These are phyloP conservation scores for Pleuronectes platessa DNA, from an alignment of 2,113 vertebrate species.

Conservation along the genomic window DNA sequence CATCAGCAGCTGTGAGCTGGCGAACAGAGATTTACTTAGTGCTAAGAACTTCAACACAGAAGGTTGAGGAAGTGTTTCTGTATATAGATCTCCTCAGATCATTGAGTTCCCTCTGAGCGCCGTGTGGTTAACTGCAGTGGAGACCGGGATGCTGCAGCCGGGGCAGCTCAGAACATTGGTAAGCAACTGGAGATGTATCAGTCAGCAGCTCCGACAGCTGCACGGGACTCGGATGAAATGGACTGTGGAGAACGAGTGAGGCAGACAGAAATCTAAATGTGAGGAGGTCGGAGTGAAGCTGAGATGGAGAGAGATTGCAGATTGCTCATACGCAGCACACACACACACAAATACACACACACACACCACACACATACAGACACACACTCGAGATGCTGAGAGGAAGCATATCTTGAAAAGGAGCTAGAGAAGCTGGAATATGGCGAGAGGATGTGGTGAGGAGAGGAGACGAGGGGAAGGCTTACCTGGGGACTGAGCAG, in stretches of 20 bases:
- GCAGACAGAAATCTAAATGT: conserved; percentile 18
- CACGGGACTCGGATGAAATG: conserved; percentile 14
- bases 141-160: neutral
- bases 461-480: conserved; percentile 25
- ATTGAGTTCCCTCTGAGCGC: neutral
- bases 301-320: conserved; percentile 4
- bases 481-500: conserved; percentile 83
- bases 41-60: no score
- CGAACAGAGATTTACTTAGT: no score
- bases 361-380: neutral
- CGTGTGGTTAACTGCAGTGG: neutral
- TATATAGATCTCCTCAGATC: neutral
- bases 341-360: neutral
- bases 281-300: neutral
- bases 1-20: no score
- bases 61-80: neutral
- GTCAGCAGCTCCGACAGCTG: conserved; percentile 18
- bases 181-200: conserved; percentile 5
- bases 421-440: neutral
- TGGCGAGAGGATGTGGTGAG: conserved; percentile 10
- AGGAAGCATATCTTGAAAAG: neutral
- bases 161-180: neutral
- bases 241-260: conserved; percentile 13
- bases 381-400: conserved; percentile 3
- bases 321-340: neutral